Conservation (phyloP, 2,888 invertebrate genomes). For the Eupithecia insigniata region DNA sequence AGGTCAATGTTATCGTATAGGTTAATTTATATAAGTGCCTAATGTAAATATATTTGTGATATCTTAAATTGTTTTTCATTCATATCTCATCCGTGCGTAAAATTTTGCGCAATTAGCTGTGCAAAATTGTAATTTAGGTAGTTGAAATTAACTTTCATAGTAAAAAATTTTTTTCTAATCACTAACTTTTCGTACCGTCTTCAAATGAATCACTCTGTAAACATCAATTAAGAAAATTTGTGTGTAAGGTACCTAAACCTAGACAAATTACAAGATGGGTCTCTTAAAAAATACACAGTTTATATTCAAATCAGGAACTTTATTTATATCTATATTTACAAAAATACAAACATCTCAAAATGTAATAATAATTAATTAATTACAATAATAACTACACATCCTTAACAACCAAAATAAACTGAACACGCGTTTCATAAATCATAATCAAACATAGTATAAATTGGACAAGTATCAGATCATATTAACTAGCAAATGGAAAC, state of each 20-base stretch:
- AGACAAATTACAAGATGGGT: not conserved
- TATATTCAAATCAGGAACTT: slow-evolving; percentile 78
- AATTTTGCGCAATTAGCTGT: not conserved
- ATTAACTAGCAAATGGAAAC: not conserved
- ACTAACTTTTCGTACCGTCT: too few relatives aligned
- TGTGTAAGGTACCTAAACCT: not conserved
- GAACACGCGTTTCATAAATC: slow-evolving; percentile 19
- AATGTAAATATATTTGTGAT: slow-evolving; percentile 1
- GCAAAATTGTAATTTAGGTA: too few relatives aligned
- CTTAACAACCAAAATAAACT: slow-evolving; percentile 60
- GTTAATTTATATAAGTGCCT: slow-evolving; percentile 11
- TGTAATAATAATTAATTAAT: slow-evolving; percentile 61
- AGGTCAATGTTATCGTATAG: slow-evolving; percentile 15
- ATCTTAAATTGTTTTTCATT: slow-evolving; percentile 14
- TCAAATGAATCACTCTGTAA: not conserved
- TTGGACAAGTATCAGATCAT: slow-evolving; percentile 20
- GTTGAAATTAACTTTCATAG: too few relatives aligned
- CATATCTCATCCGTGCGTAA: not conserved
- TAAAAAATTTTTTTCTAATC: too few relatives aligned
- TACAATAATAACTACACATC: slow-evolving; percentile 48
- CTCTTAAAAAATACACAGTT: slow-evolving; percentile 17
- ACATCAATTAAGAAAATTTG: not conserved
- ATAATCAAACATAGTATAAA: slow-evolving; percentile 12
- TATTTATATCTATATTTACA: slow-evolving; percentile 81
- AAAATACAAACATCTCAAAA: slow-evolving; percentile 81